Percentiles rank a stretch among this genome's conserved stretches.
Evolutionary conservation across 2,888 invertebrate genomes (phyloP).

Genomic region (Orgyia antiqua): DNA sequence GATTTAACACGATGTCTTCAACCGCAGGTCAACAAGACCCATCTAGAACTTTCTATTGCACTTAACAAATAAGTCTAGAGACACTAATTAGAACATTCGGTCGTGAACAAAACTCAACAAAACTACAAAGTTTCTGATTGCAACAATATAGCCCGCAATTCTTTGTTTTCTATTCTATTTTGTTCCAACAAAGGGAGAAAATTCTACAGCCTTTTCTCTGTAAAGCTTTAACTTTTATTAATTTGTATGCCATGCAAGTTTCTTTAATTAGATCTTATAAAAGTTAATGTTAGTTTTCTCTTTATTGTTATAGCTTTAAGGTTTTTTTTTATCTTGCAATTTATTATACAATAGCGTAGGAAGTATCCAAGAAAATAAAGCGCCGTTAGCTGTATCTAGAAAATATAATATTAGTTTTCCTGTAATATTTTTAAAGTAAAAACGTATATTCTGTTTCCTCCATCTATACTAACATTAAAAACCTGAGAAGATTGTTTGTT

Average conservation of each 20-base stretch:
- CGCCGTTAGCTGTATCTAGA: no score
- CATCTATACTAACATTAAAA: no score
- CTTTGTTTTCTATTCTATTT: constrained; percentile 31
- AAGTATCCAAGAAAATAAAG: constrained; percentile 27
- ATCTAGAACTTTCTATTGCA: constrained; percentile 52
- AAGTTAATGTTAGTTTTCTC: constrained; percentile 14
- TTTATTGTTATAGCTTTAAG: constrained; percentile 8
- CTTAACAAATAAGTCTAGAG: constrained; percentile 49
- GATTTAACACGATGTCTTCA: constrained; percentile 32
- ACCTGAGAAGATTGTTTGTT: no score
- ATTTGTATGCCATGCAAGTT: constrained; percentile 24
- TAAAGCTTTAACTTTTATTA: constrained; percentile 24
- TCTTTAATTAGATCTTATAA: constrained; percentile 21
- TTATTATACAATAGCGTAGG: constrained; percentile 3
- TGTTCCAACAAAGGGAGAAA: constrained; percentile 9
- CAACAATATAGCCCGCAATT: constrained; percentile 46
- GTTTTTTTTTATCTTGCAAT: constrained; percentile 9
- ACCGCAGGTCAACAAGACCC: constrained; percentile 43
- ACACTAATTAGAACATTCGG: constrained; percentile 69
- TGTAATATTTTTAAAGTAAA: no score
- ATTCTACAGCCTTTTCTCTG: constrained; percentile 15
- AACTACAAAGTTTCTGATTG: constrained; percentile 57
- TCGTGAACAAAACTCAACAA: constrained; percentile 40
- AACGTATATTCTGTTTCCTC: no score
- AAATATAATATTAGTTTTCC: no score